Conservation (phyloP, 1,140 invertebrate species). For the Epicauta chinensis region DNA sequence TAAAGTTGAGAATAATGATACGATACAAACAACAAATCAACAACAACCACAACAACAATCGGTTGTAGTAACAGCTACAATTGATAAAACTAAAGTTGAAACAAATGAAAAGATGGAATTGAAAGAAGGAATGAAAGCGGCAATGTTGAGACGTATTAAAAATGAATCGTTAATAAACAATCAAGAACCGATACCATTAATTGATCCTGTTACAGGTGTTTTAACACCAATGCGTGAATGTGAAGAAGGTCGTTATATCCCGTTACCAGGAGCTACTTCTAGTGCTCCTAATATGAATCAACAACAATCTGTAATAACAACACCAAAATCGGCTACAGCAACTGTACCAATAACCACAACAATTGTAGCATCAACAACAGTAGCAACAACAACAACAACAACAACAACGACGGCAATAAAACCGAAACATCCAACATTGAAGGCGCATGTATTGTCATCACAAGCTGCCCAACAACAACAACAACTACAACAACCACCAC, state of each 20-base stretch:
- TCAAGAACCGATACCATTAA: constrained; percentile 55
- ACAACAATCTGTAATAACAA: constrained; percentile 25
- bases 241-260: constrained; percentile 65
- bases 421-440: constrained; percentile 42
- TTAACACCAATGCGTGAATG: constrained; percentile 64
- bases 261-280: constrained; percentile 43
- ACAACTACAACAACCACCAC: constrained; percentile 21
- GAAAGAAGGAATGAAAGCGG: constrained; percentile 36
- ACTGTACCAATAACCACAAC: constrained; percentile 14
- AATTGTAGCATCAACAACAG: constrained; percentile 17
- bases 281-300: constrained; percentile 1
- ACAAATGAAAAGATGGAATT: constrained; percentile 29
- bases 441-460: constrained; percentile 48
- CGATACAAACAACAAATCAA: constrained; percentile 13
- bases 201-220: constrained; percentile 71
- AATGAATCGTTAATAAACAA: constrained; percentile 31
- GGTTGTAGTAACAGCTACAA: constrained; percentile 3
- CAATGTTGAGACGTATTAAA: constrained; percentile 38
- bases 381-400: constrained; percentile 30
- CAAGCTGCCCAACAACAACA: constrained; percentile 33
- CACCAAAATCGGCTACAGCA: constrained; percentile 10
- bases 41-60: constrained; percentile 32
- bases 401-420: constrained; percentile 27
- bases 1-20: constrained; percentile 33
- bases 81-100: constrained; percentile 25